Base-by-base conservation (phyloP, 2,888 invertebrate genomes). In the Drosophila rellima region DNA sequence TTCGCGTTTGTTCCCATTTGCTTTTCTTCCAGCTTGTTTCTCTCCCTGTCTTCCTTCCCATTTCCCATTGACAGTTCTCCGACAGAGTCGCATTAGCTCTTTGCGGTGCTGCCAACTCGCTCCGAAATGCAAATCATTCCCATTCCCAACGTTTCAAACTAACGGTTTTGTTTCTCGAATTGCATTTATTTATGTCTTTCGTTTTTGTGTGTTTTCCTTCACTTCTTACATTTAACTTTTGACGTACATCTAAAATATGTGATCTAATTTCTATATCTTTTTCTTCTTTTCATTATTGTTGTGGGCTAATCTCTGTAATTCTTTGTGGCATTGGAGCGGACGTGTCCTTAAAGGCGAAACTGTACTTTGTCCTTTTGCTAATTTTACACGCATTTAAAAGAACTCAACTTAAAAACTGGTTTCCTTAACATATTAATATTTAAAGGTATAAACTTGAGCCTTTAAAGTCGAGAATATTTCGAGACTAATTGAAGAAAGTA, bases 181-280 rank as follows among this genome's bases (percentile, higher is more conserved):
- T 74, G 54, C 54, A 63, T 74, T 60, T 68, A 57, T 68, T 74
- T 44, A 61, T 33, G 47, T 59, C 70, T 55, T 51, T 56, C 20
- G 50, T 70, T 39, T 71, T 52, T 74, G 44, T 37, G 45, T 35
- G 39, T 55, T 48, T 55, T 51, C 56, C 40, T 63, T 52, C 44
- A 84, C 68, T 88, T 74, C 89, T 86, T 88, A 83, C 65, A 81
- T 81, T 86, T 84, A 74, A 55, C n/a, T 18, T 70, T 85, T 84
- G 89, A 88, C 79, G 71, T 83, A 83, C 84, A 87, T 78, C 87
- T 83, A 83, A 88, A 82, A 70, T 81, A 87, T 87, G 88, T 85
- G 67, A 82, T 76, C 80, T 68, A 79, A 65, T 65, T 69, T 61
- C 29, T 42, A 20, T 48, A 45, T 73, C 15, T 20, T 7, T 62